Evolutionary conservation across 2,113 vertebrate species (phyloP).

Genomic region (Ceyx melanurus): DNA sequence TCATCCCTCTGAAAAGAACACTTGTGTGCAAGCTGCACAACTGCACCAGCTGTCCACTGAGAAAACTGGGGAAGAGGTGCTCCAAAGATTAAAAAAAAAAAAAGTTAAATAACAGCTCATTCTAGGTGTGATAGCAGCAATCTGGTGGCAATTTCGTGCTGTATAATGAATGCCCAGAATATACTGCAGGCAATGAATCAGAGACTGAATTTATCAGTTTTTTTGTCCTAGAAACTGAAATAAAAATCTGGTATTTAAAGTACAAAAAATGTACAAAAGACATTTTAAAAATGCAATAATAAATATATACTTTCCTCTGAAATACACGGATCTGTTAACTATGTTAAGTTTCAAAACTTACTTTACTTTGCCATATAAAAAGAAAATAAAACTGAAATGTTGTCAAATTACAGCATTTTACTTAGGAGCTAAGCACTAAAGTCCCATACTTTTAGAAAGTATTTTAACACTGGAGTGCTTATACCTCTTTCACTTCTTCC

Average conservation of each 20-base stretch:
- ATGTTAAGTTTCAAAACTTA: neutral
- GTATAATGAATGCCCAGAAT: conserved; percentile 49
- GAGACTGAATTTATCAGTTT: conserved; percentile 4
- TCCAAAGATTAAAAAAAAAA: conserved; percentile 45
- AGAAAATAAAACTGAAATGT: neutral
- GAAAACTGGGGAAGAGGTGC: conserved; percentile 5
- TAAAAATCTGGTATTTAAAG: neutral
- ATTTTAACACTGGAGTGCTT: neutral
- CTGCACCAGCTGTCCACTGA: conserved; percentile 18
- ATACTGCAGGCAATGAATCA: conserved; percentile 31
- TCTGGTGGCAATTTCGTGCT: conserved; percentile 41
- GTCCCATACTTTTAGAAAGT: neutral
- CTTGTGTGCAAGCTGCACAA: neutral
- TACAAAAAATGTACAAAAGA: neutral
- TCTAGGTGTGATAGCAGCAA: conserved; percentile 49
- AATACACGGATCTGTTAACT: neutral
- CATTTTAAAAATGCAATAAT: neutral
- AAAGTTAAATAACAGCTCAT: conserved; percentile 38
- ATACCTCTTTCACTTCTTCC: neutral
- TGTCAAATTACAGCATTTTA: neutral
- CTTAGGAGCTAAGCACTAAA: neutral
- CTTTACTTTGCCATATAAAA: neutral
- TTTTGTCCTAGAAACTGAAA: neutral
- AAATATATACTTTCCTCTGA: neutral
- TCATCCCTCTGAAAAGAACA: neutral